Percentiles rank a stretch among this genome's conserved stretches.
These are phyloP conservation scores for Dermatemys mawii DNA, from an alignment of 2,113 vertebrate species.

Conservation along the genomic window DNA sequence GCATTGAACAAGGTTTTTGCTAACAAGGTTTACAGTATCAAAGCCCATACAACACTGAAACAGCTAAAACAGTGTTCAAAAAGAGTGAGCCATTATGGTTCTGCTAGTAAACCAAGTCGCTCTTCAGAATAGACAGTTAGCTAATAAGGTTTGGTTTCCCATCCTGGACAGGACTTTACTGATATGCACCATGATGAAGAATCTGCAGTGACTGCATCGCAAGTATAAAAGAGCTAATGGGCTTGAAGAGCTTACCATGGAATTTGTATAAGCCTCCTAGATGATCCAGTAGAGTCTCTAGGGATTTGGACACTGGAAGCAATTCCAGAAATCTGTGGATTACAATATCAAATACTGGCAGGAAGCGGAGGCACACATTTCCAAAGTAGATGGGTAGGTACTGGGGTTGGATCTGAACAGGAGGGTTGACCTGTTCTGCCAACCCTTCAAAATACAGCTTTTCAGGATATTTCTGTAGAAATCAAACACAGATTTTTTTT, in stretches of 20 bases:
- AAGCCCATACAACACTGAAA: neutral
- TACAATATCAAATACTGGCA: constrained; percentile 98
- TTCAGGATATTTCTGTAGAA: constrained; percentile 95
- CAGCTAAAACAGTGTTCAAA: neutral
- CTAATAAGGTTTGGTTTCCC: neutral
- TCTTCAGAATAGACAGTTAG: neutral
- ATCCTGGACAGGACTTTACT: neutral
- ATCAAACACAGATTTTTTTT: neutral
- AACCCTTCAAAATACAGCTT: constrained; percentile 98
- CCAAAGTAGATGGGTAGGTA: constrained; percentile 99
- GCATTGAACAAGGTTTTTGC: neutral
- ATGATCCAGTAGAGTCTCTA: constrained; percentile 96
- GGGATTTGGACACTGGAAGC: constrained; percentile 95
- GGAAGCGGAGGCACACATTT: constrained; percentile 97
- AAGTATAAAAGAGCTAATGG: accelerated
- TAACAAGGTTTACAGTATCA: neutral
- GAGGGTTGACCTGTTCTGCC: constrained; percentile 96
- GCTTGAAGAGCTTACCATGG: constrained; percentile 85
- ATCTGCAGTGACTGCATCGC: neutral
- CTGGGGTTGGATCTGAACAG: constrained; percentile 93
- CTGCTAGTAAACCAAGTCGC: neutral
- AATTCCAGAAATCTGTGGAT: constrained; percentile 98
- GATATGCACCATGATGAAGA: neutral
- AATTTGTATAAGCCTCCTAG: constrained; percentile 98
- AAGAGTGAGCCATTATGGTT: neutral